These are phyloP conservation scores for Drosophila bunnanda DNA, from an alignment of 2,888 invertebrate genomes.

Conservation along the genomic window DNA sequence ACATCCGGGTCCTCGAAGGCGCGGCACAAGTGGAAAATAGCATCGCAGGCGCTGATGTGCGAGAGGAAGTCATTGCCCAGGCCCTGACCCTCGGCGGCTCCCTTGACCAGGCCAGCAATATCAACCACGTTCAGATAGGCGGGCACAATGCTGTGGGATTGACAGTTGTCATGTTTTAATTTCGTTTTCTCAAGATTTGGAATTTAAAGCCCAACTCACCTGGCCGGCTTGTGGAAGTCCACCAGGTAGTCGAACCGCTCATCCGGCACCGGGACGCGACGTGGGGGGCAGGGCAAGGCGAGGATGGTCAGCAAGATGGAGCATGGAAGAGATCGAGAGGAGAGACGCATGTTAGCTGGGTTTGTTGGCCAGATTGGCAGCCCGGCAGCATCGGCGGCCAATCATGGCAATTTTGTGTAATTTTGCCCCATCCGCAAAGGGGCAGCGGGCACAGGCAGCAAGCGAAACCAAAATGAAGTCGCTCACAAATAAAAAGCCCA, in stretches of 20 bases:
- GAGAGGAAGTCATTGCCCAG: conserved; percentile 99
- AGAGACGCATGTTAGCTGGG: conserved; percentile 58
- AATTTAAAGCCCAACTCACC: conserved; percentile 86
- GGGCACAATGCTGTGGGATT: conserved; percentile 95
- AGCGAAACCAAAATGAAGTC: conserved; percentile 75
- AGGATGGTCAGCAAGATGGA: conserved; percentile 4
- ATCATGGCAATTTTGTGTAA: conserved; percentile 84
- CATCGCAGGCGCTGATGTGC: conserved; percentile 99
- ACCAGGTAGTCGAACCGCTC: conserved; percentile 96
- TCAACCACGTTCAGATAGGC: conserved; percentile 99
- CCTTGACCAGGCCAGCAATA: conserved; percentile 99
- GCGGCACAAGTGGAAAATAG: conserved; percentile 97
- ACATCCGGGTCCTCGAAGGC: conserved; percentile 99
- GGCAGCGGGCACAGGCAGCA: background rate
- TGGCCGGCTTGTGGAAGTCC: conserved; percentile 96
- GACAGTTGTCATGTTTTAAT: no score
- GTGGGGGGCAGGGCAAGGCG: conserved; percentile 86
- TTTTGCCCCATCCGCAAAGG: conserved; percentile 77
- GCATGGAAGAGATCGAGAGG: conserved; percentile 9
- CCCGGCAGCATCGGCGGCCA: conserved; percentile 55
- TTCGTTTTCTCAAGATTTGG: background rate
- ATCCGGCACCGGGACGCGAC: conserved; percentile 99
- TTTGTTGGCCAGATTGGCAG: conserved; percentile 28
- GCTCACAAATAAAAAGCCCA: conserved; percentile 65
- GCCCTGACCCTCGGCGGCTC: conserved; percentile 96